Evolutionary conservation across 2,888 invertebrate species (phyloP), one percentile per base, ranked within the genome.

Genomic region (Diarsia brunnea): DNA sequence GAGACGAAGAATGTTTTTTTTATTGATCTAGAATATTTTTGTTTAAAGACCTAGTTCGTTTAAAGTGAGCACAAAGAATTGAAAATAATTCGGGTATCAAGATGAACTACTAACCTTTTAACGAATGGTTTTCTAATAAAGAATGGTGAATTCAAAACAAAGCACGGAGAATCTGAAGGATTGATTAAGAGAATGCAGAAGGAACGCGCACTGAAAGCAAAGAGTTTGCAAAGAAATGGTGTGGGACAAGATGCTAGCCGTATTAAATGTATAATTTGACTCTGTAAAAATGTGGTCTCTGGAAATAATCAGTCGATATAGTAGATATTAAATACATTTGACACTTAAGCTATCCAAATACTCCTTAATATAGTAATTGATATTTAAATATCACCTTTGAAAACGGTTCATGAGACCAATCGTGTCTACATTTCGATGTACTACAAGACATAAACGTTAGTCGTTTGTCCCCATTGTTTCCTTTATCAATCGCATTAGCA

Each of bases 401-500:
- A 70, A 79, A 75, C 53, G 58, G 49, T 53, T 14, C 12, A 70
- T 58, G 38, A 60, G 63, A 79, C 72, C 72, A 72, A 67, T 79
- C 80, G 76, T 75, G 80, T 82, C 72, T n/a, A 79, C 27, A 84
- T 79, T 75, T 75, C 67, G 76, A 73, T 77, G 61, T 61, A 80
- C 55, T 69, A 38, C 61, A 53, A 71, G 64, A 69, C 58, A 73
- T 82, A 77, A 79, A 84, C 78, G 66, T 55, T 72, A 69, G 68
- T 72, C 49, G 67, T 73, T 66, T 79, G 80, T 78, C 60, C 51
- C 80, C 47, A 84, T 85, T 86, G 84, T 85, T 77, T 82, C 77
- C 84, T 82, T 82, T 82, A 86, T 84, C 85, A 84, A 78, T 66
- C 43, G 47, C 8, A 86, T 86, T 86, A 83, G 78, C 87, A 86